Base-by-base conservation (phyloP, 2,113 vertebrate species). In the Cyphomyrus discorhynchus region DNA sequence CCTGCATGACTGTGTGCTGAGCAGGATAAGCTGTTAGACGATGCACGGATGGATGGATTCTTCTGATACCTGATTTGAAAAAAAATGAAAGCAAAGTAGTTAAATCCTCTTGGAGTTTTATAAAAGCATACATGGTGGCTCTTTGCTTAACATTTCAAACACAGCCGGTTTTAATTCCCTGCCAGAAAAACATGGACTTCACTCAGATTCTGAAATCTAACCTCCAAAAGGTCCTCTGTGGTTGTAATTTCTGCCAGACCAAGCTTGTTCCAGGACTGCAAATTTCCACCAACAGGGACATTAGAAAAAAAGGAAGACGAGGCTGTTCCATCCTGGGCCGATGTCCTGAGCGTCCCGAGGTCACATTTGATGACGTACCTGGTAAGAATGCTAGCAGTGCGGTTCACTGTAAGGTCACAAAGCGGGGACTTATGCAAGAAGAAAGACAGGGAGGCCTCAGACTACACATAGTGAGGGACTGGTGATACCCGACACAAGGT, bases 131-230 rank as follows among this genome's bases (percentile, higher is more conserved):
- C 77, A 82, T 42, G 17, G 19, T 82, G 77, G 77, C 31, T 21
- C 77, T 82, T 82, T 45, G 42, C 77, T 82, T 82, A 82, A 45
- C 77, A 82, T 82, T 82, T 82, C 77, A 82, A 82, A 82, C 31
- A 45, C 42, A 45, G 31, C 39, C 77, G 35, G 31, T 82, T 82
- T 45, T 82, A 42, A 45, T 49, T 27, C n/a, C 46, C 47, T 56
- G 50, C 85, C 85, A 87, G 47, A 87, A 27, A 31, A 52, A 39
- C n/a, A 47, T 87, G 49, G 50, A 52, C 85, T 56, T 87, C 49
- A 27, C 49, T 87, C 49, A 53, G n/a, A 87, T 56, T 87, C 85
- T 49, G 49, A 31, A 53, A 50, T 87, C 85, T 53, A 53, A 56
- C n/a, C 50, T 87, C 27, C 49, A 27, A 39, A 87, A 87, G 85